Base-by-base conservation (phyloP, 2,888 invertebrate species). In the Drosophila hamatofila region DNA sequence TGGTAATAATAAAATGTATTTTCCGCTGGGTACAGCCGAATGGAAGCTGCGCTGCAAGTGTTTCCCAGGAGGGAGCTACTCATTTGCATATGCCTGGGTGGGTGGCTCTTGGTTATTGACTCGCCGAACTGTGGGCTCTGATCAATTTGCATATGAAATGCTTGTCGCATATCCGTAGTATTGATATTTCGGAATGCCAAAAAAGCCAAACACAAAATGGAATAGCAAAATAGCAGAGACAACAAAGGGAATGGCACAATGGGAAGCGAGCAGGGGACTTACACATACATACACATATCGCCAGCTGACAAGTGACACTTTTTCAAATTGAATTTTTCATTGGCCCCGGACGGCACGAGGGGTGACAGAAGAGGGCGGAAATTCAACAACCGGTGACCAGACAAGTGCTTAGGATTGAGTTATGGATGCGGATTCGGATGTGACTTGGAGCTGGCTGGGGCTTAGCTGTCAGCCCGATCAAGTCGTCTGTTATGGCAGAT, bases 251-350 rank as follows among this genome's bases (percentile, higher is more conserved):
- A 59, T 23, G 59, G 23, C 61, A 78, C 70, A 81, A 83, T 71
- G 57, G 58, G 55, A 44, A 25, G 48, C 46, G 51, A 30, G 49
- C 30, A 18, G 41, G 70, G 62, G 72, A 25, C 48, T 49, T 30
- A 11, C 27, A 48, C 48, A 48, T 68, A 63, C 70, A 61, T 80
- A 42, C 12, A 21, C 11, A 64, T 72, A 64, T 86, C 79, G 57
- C 75, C 68, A 83, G 55, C 75, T 86, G 83, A 87, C 88, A 87
- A 89, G 88, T 89, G 83, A 89, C 83, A 89, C 52, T 87, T 83
- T 83, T 84, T 72, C 72, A 89, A 83, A 89, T 89, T 83, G 83
- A 87, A 87, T 89, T 83, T 84, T 73, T 80, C 78, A 80, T 57
- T 59, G 64, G 35, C 35, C 12, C 55, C 39, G 21, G 57, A 68